Conservation (phyloP, 1,140 invertebrate species). For the Acarapis woodi region DNA sequence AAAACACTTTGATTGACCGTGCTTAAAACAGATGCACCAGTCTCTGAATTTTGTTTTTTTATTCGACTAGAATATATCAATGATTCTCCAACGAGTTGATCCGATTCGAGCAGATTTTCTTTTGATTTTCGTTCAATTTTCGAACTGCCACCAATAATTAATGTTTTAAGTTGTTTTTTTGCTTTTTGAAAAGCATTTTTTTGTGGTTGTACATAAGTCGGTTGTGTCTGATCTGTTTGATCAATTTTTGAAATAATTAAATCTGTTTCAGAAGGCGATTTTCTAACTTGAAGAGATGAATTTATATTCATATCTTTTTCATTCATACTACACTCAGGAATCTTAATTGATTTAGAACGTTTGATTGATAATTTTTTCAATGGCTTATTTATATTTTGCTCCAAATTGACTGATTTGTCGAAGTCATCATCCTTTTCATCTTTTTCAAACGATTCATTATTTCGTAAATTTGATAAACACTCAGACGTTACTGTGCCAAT, state of each 20-base stretch:
- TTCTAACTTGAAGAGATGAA: no score
- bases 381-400: slow-evolving; percentile 5
- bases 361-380: slow-evolving; percentile 8
- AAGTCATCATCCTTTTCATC: no score
- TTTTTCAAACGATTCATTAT: no score
- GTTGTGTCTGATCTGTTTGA: neutral
- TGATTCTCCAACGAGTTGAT: no score
- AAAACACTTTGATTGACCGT: no score
- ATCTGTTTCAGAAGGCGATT: neutral
- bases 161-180: slow-evolving; percentile 18
- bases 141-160: slow-evolving; percentile 12
- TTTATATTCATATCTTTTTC: neutral
- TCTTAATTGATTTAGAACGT: slow-evolving; percentile 7
- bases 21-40: neutral
- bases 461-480: no score
- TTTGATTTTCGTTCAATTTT: slow-evolving; percentile 2
- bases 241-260: neutral
- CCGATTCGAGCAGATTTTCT: neutral
- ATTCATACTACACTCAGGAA: neutral
- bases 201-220: neutral
- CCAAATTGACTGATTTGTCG: no score
- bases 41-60: slow-evolving; percentile 1
- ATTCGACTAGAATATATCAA: slow-evolving; percentile 4
- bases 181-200: slow-evolving; percentile 14
- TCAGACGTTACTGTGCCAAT: no score